A percentile compares a stretch with the other conserved stretches of the same genome.
Conservation (phyloP, 2,888 invertebrate genomes). For the Pammene fasciana region DNA sequence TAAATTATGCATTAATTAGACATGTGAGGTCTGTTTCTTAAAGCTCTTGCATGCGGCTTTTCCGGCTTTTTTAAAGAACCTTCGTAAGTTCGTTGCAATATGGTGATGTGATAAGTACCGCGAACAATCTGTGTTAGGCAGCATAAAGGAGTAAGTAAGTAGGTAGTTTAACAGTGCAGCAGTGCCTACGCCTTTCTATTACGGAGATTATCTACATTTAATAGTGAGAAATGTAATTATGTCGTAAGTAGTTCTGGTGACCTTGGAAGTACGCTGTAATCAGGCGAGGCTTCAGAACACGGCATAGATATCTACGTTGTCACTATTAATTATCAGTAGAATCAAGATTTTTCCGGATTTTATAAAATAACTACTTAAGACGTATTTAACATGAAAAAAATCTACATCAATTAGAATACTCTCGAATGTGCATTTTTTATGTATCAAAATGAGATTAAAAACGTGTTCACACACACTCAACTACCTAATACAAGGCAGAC, state of each 20-base stretch:
- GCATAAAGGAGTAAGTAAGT: not conserved
- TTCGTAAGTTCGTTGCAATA: too few species aligned
- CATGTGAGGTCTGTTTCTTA: too few species aligned
- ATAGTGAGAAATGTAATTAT: conserved; percentile 9
- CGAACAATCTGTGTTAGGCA: not conserved
- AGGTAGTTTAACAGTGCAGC: not conserved
- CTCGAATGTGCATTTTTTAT: too few species aligned
- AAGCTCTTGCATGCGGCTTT: too few species aligned
- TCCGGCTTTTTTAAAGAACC: too few species aligned
- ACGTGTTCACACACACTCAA: too few species aligned
- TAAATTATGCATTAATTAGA: too few species aligned
- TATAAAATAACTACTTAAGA: not conserved
- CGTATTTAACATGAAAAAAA: too few species aligned
- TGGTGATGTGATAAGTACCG: not conserved
- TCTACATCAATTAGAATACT: too few species aligned
- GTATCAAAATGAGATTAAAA: too few species aligned
- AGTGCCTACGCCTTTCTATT: conserved; percentile 3
- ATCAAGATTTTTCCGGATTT: not conserved
- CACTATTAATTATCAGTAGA: not conserved
- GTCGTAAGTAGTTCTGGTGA: conserved; percentile 5
- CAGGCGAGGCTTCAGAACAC: conserved; percentile 23
- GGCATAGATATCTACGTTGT: not conserved
- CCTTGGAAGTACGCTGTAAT: conserved; percentile 26
- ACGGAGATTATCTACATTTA: conserved; percentile 17
- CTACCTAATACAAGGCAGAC: too few species aligned